A percentile compares a stretch with the other conserved stretches of the same genome.
Conservation (phyloP, 2,797 vertebrate species). For the Xenopus petersii region DNA sequence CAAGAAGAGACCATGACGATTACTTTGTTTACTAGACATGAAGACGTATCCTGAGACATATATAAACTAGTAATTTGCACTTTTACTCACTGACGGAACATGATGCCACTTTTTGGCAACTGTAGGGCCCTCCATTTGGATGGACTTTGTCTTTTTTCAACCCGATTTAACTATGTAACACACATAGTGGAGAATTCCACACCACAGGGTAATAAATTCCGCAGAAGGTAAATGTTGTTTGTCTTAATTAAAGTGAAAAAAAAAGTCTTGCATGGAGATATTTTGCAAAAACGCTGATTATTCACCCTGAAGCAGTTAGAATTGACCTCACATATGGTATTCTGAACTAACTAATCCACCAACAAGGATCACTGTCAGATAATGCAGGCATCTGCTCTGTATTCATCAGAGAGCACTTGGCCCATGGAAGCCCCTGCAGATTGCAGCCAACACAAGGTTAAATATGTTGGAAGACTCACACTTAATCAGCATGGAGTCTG, state of each 20-base stretch:
- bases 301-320: constrained; percentile 31
- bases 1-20: too few species aligned
- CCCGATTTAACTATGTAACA: too few species aligned
- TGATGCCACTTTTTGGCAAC: too few species aligned
- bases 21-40: too few species aligned
- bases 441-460: neutral
- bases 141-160: too few species aligned
- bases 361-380: constrained; percentile 24
- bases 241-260: constrained; percentile 4
- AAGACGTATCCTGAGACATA: too few species aligned
- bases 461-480: neutral
- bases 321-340: constrained; percentile 28
- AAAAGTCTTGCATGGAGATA: neutral
- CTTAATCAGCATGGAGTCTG: neutral
- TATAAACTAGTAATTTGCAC: too few species aligned
- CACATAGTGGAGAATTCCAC: neutral
- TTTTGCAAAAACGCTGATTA: constrained; percentile 14
- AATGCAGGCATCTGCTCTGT: constrained; percentile 20
- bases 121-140: too few species aligned
- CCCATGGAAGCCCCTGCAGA: neutral
- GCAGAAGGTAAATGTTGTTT: constrained; percentile 15
- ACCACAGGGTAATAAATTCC: constrained; percentile 12
- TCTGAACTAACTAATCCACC: neutral
- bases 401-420: neutral
- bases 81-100: too few species aligned